Evolutionary conservation across 92 coral and sea anemone genomes (phyloP).

Genomic region (Phenganax subtilis): DNA sequence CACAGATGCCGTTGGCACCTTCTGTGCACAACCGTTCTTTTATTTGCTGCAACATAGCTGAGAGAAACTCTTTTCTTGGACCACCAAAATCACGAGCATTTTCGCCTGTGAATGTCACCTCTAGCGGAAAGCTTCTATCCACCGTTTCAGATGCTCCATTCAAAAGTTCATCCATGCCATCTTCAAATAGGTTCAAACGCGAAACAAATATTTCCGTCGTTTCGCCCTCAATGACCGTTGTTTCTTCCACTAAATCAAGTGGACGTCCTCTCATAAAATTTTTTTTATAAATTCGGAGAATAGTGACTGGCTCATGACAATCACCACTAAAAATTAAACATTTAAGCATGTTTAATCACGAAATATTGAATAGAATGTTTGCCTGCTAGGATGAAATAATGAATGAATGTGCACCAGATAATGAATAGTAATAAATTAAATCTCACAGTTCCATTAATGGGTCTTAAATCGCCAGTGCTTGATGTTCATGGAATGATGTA

Average conservation of each 20-base stretch:
- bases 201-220: conserved; percentile 51
- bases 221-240: conserved; percentile 30
- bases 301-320: too few species aligned
- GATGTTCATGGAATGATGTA: too few species aligned
- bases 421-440: too few species aligned
- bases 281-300: neutral
- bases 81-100: conserved; percentile 52
- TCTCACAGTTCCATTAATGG: too few species aligned
- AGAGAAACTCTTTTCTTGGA: conserved; percentile 43
- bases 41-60: conserved; percentile 10
- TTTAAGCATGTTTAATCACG: too few species aligned
- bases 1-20: conserved; percentile 5
- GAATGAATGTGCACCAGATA: too few species aligned
- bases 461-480: too few species aligned
- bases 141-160: neutral
- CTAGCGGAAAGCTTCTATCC: conserved; percentile 47
- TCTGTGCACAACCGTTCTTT: conserved; percentile 31
- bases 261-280: conserved; percentile 38
- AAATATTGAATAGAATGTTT: too few species aligned
- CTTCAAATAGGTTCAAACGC: conserved; percentile 24
- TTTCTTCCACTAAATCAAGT: conserved; percentile 35
- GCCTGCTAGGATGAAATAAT: too few species aligned
- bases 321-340: too few species aligned
- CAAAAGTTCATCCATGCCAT: conserved; percentile 48
- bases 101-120: conserved; percentile 51